Evolutionary conservation across 2,113 vertebrate genomes (phyloP), one percentile per base, ranked within the genome.

Genomic region (Aegypius monachus): DNA sequence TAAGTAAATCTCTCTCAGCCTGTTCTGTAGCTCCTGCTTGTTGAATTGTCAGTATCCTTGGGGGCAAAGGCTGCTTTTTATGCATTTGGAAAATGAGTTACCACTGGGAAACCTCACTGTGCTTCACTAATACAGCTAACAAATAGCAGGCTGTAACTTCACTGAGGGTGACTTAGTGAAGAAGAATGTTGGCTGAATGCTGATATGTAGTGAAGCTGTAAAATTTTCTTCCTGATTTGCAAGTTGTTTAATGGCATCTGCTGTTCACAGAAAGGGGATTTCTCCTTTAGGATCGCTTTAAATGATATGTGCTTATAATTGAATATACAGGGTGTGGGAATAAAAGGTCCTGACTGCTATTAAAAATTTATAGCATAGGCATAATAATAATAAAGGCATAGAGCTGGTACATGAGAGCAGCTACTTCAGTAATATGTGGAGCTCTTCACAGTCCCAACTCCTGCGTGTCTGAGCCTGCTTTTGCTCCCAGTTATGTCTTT

Each of bases 191-290:
- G 85, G 62, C 93, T 86, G 74, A 78, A 81, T 77, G 62, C 81
- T 88, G 71, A 50, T 53, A 45, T 13, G 58, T 68, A 73, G 70
- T 66, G 58, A 92, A 90, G 85, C 84, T 93, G 66, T 91, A 68
- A 32, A 18, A 1, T 29, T 42, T 50, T 82, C 53, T 65, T 59
- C 72, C 72, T 53, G 23, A 31, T 81, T 94, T 84, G 61, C 81
- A 82, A n/a, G 70, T 75, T 96, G 48, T 89, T 73, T 82, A 65
- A 82, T 63, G 47, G 84, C 89, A 81, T 94, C 74, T 91, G 77
- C 87, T 93, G 38, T 87, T 91, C 47, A 34, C 70, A 75, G 65
- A 50, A 52, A 52, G 42, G 47, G 13, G 23, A 5, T 88, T 83
- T 73, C n/a, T 87, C 11, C 70, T 86, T 61, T 42, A 68, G 65